Conservation (phyloP, 2,113 vertebrate species). For the Loxodonta africana region DNA sequence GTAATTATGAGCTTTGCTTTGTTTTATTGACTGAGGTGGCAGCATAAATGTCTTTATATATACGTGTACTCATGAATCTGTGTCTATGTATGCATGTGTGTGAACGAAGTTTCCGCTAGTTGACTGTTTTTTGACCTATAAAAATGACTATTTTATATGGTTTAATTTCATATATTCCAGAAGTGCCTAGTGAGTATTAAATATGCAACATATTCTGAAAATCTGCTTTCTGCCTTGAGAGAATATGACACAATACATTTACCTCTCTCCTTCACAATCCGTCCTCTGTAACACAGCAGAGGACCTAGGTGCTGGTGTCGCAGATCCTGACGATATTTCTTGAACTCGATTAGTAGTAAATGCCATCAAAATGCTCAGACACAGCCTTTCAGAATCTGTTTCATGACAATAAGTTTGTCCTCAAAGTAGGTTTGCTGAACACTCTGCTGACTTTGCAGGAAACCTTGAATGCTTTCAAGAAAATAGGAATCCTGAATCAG, state of each 20-base stretch:
- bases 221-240: neutral
- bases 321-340: neutral
- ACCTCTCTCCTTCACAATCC: neutral
- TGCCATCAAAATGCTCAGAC: neutral
- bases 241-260: neutral
- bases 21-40: neutral
- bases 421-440: conserved; percentile 2
- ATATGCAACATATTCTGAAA: neutral
- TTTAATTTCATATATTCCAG: neutral
- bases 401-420: neutral
- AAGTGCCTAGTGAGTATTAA: neutral
- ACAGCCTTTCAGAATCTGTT: conserved; percentile 3
- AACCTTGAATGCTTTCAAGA: neutral
- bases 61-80: neutral
- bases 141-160: neutral
- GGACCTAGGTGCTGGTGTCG: neutral
- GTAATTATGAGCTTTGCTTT: conserved; percentile 1
- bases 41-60: neutral
- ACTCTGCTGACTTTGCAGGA: neutral
- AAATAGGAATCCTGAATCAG: neutral
- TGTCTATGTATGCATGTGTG: neutral
- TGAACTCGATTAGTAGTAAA: neutral
- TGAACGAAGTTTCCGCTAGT: neutral
- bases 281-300: neutral
- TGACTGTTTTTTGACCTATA: neutral